Conservation (phyloP, 2,797 vertebrate genomes). For the Thunnus albacares region DNA sequence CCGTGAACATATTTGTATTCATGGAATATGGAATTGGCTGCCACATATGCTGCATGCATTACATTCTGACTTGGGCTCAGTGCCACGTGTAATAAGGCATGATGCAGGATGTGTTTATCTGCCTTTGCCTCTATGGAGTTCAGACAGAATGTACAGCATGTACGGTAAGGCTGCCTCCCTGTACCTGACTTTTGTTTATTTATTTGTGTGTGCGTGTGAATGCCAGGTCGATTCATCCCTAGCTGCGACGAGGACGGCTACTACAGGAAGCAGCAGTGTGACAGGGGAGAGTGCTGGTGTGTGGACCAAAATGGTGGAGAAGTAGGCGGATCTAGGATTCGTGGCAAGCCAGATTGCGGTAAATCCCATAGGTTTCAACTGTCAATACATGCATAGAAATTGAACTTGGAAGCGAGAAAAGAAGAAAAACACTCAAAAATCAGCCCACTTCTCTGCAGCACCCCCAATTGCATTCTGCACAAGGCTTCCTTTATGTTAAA, state of each 20-base stretch:
- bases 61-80: conserved; percentile 40
- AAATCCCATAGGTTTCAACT: conserved; percentile 62
- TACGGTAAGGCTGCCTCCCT: conserved; percentile 4
- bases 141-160: background rate
- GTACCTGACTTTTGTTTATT: conserved; percentile 24
- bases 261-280: conserved; percentile 96
- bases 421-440: conserved; percentile 15
- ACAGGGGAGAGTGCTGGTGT: conserved; percentile 95
- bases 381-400: conserved; percentile 18
- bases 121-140: background rate
- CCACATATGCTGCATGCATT: conserved; percentile 63
- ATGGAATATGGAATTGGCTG: conserved; percentile 66
- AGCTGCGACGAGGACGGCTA: conserved; percentile 98
- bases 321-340: conserved; percentile 91
- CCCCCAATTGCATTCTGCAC: conserved; percentile 60
- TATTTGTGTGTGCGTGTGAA: conserved; percentile 19
- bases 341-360: conserved; percentile 95
- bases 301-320: conserved; percentile 94
- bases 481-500: conserved; percentile 81
- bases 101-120: conserved; percentile 35
- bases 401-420: conserved; percentile 34
- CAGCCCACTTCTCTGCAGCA: conserved; percentile 34
- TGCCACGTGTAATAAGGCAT: conserved; percentile 40
- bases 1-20: conserved; percentile 72
- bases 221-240: conserved; percentile 93